Conservation (phyloP, 2,113 vertebrate genomes). For the Rhagologus leucostigma region DNA sequence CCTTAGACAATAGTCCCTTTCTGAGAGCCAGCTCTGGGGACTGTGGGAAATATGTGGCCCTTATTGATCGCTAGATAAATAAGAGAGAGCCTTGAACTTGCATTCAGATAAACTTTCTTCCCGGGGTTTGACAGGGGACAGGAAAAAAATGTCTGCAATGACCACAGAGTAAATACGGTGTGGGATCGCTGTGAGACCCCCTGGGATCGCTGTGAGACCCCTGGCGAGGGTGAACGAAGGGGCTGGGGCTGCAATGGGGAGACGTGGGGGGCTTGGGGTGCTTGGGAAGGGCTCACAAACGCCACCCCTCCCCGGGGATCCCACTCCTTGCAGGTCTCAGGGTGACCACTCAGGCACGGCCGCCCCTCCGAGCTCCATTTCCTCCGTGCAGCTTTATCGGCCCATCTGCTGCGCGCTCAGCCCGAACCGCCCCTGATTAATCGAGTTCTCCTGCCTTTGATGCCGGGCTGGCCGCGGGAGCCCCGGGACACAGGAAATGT, state of each 20-base stretch:
- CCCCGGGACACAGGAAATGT: constrained; percentile 73
- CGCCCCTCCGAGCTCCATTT: constrained; percentile 82
- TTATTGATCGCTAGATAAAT: constrained; percentile 79
- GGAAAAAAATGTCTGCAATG: constrained; percentile 49
- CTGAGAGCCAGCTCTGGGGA: constrained; percentile 40
- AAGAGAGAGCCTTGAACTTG: constrained; percentile 76
- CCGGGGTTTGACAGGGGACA: constrained; percentile 1
- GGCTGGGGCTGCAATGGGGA: background rate
- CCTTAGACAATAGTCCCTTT: constrained; percentile 65
- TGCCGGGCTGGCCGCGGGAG: constrained; percentile 70
- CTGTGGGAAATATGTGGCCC: constrained; percentile 76
- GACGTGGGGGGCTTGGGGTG: accelerated
- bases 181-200: background rate
- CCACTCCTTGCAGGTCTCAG: constrained; percentile 27
- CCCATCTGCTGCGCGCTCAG: constrained; percentile 85
- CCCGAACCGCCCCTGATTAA: constrained; percentile 85
- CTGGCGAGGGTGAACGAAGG: accelerated
- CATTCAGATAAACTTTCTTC: constrained; percentile 57
- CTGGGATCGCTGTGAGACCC: background rate
- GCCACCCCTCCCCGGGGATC: background rate
- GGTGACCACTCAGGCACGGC: constrained; percentile 71
- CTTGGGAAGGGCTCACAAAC: background rate
- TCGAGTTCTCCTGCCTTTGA: constrained; percentile 78
- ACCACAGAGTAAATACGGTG: background rate
- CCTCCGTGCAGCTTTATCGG: constrained; percentile 80